These are phyloP conservation scores for Karalla daura DNA, from an alignment of 2,797 vertebrate species.

Conservation along the genomic window DNA sequence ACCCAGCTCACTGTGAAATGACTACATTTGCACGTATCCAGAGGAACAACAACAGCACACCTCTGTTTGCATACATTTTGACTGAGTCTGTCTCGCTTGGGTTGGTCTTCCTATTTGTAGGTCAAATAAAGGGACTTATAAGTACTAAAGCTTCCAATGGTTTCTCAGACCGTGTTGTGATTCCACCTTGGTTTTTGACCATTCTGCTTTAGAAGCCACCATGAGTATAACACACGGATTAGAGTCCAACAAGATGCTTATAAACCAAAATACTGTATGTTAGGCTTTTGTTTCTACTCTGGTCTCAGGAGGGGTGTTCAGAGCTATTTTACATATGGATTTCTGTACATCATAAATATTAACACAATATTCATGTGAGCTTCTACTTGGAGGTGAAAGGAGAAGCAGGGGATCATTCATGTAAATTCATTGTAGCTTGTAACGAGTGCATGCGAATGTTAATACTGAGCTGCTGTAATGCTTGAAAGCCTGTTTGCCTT, in stretches of 20 bases:
- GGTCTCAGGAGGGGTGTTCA: too few relatives aligned
- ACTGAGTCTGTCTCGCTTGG: neutral
- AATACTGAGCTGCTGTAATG: constrained; percentile 13
- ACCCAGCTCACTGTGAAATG: constrained; percentile 4
- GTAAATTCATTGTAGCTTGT: neutral
- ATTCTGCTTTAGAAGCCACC: too few relatives aligned
- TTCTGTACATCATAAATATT: too few relatives aligned
- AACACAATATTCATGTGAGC: neutral
- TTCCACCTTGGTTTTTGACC: too few relatives aligned
- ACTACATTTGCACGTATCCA: neutral
- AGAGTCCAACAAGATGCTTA: too few relatives aligned
- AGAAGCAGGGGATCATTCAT: neutral
- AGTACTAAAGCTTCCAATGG: neutral
- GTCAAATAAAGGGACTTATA: neutral
- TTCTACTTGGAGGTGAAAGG: neutral
- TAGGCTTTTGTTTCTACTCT: too few relatives aligned
- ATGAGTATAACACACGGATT: too few relatives aligned
- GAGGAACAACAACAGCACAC: neutral
- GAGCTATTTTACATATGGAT: too few relatives aligned
- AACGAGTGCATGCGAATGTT: constrained; percentile 1
- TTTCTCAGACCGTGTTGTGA: neutral
- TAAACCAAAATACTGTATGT: too few relatives aligned
- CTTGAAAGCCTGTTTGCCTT: constrained; percentile 23
- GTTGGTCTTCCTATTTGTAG: neutral
- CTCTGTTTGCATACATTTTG: neutral